Percentiles rank a stretch among this genome's conserved stretches.
Conservation (phyloP, 2,113 vertebrate genomes). For the Pica pica region DNA sequence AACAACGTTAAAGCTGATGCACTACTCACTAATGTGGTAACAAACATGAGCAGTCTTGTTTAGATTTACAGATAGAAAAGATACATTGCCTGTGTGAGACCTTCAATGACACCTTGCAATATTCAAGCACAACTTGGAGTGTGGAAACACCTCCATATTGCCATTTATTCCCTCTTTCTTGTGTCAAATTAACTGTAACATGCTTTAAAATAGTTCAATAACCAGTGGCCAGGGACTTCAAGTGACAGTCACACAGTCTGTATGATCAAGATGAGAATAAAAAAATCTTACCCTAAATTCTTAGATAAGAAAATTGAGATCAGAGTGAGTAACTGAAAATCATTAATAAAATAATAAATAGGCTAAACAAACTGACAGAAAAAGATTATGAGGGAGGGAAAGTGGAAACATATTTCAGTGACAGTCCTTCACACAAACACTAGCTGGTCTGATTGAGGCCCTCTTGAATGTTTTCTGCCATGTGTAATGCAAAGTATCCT, state of each 20-base stretch:
- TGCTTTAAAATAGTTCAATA: background rate
- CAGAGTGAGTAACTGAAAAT: background rate
- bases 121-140: background rate
- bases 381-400: background rate
- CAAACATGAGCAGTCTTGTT: background rate
- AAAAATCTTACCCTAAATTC: background rate
- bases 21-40: background rate
- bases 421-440: background rate
- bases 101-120: background rate
- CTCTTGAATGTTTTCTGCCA: background rate
- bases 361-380: background rate
- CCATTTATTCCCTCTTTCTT: background rate
- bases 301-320: background rate
- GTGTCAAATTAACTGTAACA: background rate
- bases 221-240: background rate
- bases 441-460: background rate
- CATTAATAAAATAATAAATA: background rate
- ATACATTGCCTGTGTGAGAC: background rate
- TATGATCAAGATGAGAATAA: background rate
- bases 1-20: background rate
- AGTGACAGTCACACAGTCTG: background rate
- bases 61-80: background rate
- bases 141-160: background rate
- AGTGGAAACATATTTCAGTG: background rate
- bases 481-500: background rate